Evolutionary conservation across 2,113 vertebrate species (phyloP), one percentile per base, ranked within the genome.

Genomic region (Carassius carassius): DNA sequence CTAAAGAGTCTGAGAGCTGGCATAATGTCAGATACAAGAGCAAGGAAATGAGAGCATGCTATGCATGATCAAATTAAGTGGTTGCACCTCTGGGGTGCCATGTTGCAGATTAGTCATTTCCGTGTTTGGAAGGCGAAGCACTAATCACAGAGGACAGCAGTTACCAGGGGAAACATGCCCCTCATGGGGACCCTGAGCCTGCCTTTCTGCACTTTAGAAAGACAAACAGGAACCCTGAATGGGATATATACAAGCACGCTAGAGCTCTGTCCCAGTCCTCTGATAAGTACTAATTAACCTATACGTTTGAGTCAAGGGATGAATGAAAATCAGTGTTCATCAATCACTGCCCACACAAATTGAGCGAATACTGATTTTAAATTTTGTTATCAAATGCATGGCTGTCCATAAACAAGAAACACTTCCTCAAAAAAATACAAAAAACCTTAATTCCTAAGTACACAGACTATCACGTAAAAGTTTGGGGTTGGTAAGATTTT

Each of bases 221-320:
- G 70, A 60, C 82, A 85, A 77, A 87, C 86, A 87, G 86, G 83
- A 84, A 87, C 63, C 19, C 69, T 54, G 21, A 72, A 16, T 2
- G 67, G 19, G 37, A 77, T 84, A 32, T 51, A n/a, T 78, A 58
- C 17, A 16, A 60, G 51, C 25, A 67, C 25, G 65, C 35, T n/a
- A 65, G 6, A 56, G 21, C 47, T 82, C 21, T 58, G 6, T 41
- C 29, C 19, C 21, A 82, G 32, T 7, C 29, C 19, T 69, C 29
- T 54, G 5, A 82, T 19, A 41, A 54, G 32, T 54, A 14, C 63
- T 72, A 32, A 72, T 82, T 37, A 82, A 70, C 32, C 56, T 78
- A 21, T 44, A 60, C 13, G 17, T 60, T 62, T 62, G 56, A 41
- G 56, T 60, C 6, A 41, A 41, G 54, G 19, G 56, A 62, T 69